Percentiles rank a stretch among this genome's conserved stretches.
phyloP scores from a whole-genome alignment of 2,888 invertebrate genomes.

The Antheraea yamamai region DNA sequence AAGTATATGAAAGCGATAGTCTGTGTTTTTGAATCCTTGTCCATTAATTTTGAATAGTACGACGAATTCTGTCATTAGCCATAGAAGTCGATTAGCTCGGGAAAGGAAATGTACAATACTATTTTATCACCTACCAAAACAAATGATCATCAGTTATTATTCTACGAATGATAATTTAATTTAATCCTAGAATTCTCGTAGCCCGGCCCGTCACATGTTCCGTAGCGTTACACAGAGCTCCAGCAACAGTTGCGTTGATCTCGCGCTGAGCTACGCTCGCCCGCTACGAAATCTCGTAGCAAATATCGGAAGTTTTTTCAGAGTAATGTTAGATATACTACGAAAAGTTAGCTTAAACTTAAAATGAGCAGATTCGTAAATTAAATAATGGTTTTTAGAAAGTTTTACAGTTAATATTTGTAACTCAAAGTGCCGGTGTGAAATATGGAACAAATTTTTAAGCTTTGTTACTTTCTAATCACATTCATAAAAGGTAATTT shows the following conservation, averaged over 20 bases:
- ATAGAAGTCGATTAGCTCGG: neutral
- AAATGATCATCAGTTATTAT: neutral
- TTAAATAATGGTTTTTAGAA: neutral
- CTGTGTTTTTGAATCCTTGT: conserved; percentile 23
- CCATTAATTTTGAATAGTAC: neutral
- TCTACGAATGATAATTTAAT: neutral
- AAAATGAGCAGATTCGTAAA: neutral
- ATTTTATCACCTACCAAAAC: neutral
- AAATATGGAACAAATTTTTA: conserved; percentile 49
- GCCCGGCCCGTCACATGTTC: conserved; percentile 3
- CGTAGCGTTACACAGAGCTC: conserved; percentile 37
- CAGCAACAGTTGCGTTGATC: conserved; percentile 75
- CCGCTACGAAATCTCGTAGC: conserved; percentile 31
- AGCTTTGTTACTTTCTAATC: conserved; percentile 51
- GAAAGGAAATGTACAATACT: neutral
- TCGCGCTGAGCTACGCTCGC: conserved; percentile 65
- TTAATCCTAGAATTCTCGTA: neutral
- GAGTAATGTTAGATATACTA: neutral
- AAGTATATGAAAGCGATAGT: conserved; percentile 36
- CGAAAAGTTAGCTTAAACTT: conserved; percentile 6
- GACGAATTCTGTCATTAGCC: neutral
- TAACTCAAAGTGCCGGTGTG: conserved; percentile 27
- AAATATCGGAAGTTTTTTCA: neutral
- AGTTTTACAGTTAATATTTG: conserved; percentile 24
- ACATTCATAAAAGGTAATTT: conserved; percentile 55